Percentiles rank a stretch among this genome's conserved stretches.
Conservation (phyloP, 2,888 invertebrate genomes). For the Trichogramma dendrolimi region DNA sequence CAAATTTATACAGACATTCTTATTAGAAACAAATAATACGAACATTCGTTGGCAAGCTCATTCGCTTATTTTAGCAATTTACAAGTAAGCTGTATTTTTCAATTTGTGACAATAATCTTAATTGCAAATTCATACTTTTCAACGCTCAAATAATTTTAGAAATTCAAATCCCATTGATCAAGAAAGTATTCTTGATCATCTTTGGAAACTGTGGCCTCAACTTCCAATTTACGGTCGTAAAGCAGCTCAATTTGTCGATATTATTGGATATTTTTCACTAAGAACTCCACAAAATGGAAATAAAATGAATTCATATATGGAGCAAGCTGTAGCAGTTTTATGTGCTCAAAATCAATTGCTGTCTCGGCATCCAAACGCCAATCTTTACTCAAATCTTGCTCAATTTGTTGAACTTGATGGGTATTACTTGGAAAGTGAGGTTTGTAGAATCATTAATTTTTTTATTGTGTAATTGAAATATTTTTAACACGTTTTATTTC, state of each 20-base stretch:
- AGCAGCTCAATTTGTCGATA: slow-evolving; percentile 94
- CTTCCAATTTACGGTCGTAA: slow-evolving; percentile 87
- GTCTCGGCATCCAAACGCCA: slow-evolving; percentile 89
- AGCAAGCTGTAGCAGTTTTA: slow-evolving; percentile 80
- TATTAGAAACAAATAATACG: slow-evolving; percentile 89
- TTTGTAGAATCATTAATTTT: slow-evolving; percentile 1
- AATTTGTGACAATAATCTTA: neutral
- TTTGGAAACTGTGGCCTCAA: slow-evolving; percentile 90
- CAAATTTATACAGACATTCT: slow-evolving; percentile 81
- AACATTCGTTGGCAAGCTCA: slow-evolving; percentile 95
- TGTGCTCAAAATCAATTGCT: slow-evolving; percentile 85
- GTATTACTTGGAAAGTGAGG: slow-evolving; percentile 89
- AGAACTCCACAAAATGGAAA: slow-evolving; percentile 71
- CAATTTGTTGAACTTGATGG: slow-evolving; percentile 95
- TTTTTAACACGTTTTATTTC: neutral
- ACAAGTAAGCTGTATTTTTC: slow-evolving; percentile 59
- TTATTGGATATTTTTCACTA: slow-evolving; percentile 90
- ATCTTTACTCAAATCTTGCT: slow-evolving; percentile 84
- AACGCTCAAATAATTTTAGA: slow-evolving; percentile 46
- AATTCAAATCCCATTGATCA: slow-evolving; percentile 76
- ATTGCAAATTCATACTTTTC: neutral
- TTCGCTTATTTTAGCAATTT: slow-evolving; percentile 75
- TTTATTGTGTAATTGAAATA: neutral
- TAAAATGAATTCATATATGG: slow-evolving; percentile 72
- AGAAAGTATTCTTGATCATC: slow-evolving; percentile 71